phyloP scores from a whole-genome alignment of 2,113 vertebrate species.

The Pyxicephalus adspersus region DNA sequence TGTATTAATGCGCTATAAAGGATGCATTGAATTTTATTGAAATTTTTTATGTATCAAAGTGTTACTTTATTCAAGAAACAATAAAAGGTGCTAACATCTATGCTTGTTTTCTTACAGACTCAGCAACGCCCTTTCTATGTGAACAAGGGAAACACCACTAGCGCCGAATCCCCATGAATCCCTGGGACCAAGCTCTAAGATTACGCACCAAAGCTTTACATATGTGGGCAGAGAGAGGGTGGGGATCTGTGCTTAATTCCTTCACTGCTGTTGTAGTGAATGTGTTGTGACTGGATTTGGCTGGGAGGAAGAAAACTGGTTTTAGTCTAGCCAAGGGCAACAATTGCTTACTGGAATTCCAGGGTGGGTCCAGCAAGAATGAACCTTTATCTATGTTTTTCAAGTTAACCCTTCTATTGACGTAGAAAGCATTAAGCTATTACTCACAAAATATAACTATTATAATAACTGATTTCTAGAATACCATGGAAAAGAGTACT shows the following conservation, averaged over 20 bases:
- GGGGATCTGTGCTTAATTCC: conserved; percentile 6
- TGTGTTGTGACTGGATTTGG: conserved; percentile 9
- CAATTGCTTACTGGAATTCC: conserved; percentile 4
- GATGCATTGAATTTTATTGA: too few species aligned
- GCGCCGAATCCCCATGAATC: conserved; percentile 76
- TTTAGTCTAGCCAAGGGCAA: conserved; percentile 14
- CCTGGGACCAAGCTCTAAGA: neutral
- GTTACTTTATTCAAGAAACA: neutral
- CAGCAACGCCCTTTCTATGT: conserved; percentile 80
- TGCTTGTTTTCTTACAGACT: conserved; percentile 67
- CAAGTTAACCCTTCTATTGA: conserved; percentile 18
- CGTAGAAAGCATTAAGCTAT: neutral
- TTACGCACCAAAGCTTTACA: conserved; percentile 9
- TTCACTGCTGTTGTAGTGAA: conserved; percentile 14
- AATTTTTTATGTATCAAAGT: too few species aligned
- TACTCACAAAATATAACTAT: neutral
- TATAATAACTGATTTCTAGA: neutral
- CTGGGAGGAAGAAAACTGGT: conserved; percentile 30
- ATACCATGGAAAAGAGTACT: too few species aligned
- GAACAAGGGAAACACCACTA: conserved; percentile 78
- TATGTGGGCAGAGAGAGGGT: conserved; percentile 15
- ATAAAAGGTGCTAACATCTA: conserved; percentile 17
- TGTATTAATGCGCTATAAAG: too few species aligned
- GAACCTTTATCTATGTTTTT: conserved; percentile 5
- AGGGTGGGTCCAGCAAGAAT: conserved; percentile 12